Base-by-base conservation (phyloP, 2,797 vertebrate genomes). In the Hydrocynus forskahlii region DNA sequence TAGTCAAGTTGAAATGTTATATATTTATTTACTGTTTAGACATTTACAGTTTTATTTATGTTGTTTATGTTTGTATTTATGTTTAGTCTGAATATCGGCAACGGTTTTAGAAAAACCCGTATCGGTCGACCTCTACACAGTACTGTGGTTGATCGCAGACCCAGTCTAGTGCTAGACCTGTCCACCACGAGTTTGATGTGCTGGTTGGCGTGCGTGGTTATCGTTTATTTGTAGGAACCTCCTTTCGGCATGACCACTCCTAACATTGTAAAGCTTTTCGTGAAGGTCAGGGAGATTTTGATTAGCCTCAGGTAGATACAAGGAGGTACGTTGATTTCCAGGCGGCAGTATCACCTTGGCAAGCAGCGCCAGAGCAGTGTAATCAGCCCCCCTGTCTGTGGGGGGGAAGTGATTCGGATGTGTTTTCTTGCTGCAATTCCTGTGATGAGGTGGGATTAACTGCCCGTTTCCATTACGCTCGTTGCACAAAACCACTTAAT, bases 381-480 rank as follows among this genome's bases (percentile, higher is more conserved):
- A 67, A 43, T 45, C 38, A 43, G 63, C 29, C 8, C 17, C 43
- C 64, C 64, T 5, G 5, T 16, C 17, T n/a, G 29, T 7, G 38
- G 0, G 66, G n/a, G 17, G n/a, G 5, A 17, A 21, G 66, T 13
- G 19, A 4, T 45, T 69, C 40, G 21, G 12, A 45, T 13, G 23
- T 13, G 14, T 17, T 70, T 50, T 16, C 68, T 13, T 23, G 67
- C 12, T 50, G 45, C 45, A 50, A 14, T 50, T 50, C 45, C n/a
- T 48, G 43, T 50, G 68, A 50, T 25, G 45, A 70, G 40, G 68
- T 50, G 68, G 43, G 43, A 50, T 50, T 50, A 23, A 45, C 68
- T 70, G 45, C 68, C 45, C 2, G 45, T 69, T 69, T 69, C 67
- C 67, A 69, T 69, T 21, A 69, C 43, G 67, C 66, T 13, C 5